Percentiles rank a stretch among this genome's conserved stretches.
These are phyloP conservation scores for Oryzias melastigma DNA, from an alignment of 2,113 vertebrate genomes.

Conservation along the genomic window DNA sequence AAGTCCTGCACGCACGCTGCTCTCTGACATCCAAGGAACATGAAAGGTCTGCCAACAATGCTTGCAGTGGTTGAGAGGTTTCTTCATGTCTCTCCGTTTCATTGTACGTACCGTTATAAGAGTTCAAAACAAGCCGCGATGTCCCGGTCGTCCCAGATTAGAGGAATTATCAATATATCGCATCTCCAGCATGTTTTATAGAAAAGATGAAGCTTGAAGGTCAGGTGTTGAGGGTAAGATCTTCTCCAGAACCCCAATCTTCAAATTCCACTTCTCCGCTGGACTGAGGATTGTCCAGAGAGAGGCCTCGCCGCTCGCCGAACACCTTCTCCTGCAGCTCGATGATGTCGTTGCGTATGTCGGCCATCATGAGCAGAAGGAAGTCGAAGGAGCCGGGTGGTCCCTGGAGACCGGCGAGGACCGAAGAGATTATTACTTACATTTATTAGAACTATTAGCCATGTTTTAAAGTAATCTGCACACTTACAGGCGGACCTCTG, in stretches of 20 bases:
- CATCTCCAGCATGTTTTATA: conserved; percentile 7
- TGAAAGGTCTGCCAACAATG: conserved; percentile 8
- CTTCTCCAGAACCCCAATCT: conserved; percentile 77
- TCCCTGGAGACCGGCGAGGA: conserved; percentile 57
- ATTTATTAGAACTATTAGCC: background rate
- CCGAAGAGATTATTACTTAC: background rate
- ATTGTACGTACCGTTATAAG: conserved; percentile 14
- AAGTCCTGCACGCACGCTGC: conserved; percentile 44
- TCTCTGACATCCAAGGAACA: conserved; percentile 18
- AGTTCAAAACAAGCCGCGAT: conserved; percentile 10
- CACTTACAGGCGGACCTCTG: conserved; percentile 76
- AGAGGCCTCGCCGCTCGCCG: conserved; percentile 67
- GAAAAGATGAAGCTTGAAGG: conserved; percentile 8
- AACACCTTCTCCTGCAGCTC: conserved; percentile 81
- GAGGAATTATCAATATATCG: conserved; percentile 22
- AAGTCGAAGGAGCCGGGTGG: conserved; percentile 82
- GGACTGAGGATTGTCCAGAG: conserved; percentile 65
- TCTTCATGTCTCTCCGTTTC: conserved; percentile 14
- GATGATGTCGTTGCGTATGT: conserved; percentile 81
- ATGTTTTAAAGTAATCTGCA: background rate
- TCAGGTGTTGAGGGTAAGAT: conserved; percentile 67
- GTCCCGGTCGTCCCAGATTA: conserved; percentile 10
- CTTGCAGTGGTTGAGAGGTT: conserved; percentile 20
- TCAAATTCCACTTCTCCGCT: conserved; percentile 62
- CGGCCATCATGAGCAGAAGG: conserved; percentile 81